A percentile compares a stretch with the other conserved stretches of the same genome.
Evolutionary conservation across 1,140 invertebrate genomes (phyloP).

Genomic region (Papilio xuthus): DNA sequence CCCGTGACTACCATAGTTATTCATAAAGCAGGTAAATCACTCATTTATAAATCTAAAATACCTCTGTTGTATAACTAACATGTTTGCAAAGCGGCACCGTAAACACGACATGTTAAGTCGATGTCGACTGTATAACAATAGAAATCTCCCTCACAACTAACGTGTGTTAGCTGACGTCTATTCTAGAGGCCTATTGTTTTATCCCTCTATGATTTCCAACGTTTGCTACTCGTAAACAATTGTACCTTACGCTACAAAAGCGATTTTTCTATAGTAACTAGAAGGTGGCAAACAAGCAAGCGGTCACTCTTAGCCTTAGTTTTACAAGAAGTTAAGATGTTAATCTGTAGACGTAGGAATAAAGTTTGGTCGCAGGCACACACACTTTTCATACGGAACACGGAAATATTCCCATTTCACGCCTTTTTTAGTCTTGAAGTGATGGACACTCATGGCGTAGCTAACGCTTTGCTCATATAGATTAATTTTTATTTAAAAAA

Average conservation of each 20-base stretch:
- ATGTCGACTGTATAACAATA: conserved; percentile 30
- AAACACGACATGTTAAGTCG: conserved; percentile 26
- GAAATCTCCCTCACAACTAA: conserved; percentile 21
- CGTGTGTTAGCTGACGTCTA: conserved; percentile 18
- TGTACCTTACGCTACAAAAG: not conserved
- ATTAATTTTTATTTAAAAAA: too few species aligned
- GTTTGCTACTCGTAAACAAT: not conserved
- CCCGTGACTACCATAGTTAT: too few species aligned
- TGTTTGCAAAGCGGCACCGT: conserved; percentile 23
- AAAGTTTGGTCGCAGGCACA: too few species aligned
- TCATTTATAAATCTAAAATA: conserved; percentile 11
- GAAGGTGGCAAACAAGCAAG: too few species aligned
- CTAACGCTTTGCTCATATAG: too few species aligned
- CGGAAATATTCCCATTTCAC: too few species aligned
- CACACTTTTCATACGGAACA: too few species aligned
- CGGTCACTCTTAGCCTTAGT: too few species aligned
- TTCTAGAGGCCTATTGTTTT: conserved; percentile 22
- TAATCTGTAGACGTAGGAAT: too few species aligned
- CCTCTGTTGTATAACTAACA: conserved; percentile 12
- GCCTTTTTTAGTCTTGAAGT: too few species aligned
- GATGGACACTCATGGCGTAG: too few species aligned
- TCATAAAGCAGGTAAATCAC: not conserved
- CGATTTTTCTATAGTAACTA: not conserved
- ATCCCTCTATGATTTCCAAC: not conserved
- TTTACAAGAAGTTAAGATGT: too few species aligned